Base-by-base conservation (phyloP, 1,140 invertebrate species). In the Solen grandis region DNA sequence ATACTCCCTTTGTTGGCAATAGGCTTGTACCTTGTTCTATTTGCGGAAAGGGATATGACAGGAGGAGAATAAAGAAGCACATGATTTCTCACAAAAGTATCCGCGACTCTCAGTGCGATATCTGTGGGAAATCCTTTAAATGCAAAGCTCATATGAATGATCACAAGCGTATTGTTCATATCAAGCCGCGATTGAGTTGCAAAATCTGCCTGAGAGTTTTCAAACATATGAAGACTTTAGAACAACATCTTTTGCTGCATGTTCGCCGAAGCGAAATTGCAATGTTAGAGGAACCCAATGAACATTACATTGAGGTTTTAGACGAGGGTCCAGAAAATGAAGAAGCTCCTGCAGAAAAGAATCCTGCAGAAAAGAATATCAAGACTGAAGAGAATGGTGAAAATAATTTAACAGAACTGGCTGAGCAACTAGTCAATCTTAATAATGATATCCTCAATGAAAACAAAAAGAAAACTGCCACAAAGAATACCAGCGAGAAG, bases 91-190 rank as follows among this genome's bases (percentile, higher is more conserved):
- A 78, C 60, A 22, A 69, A 2, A 69, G 22, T 22, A 50, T 14
- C 19, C 59, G 35, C 59, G 5, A 19, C 0, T 41, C 66, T 25
- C 5, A 78, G 60, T 78, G 75, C 50, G 5, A 29, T 0, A 16
- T 38, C 3, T 78, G 75, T 60, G 35, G 35, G 13, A 78, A 60
- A 31, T 38, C 5, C 3, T 78, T 55, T 35, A 78, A 69, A 69
- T 65, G 46, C 35, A 59, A 41, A 16, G 55, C 46, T 31, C 75
- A 78, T 69, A 14, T 78, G 16, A 38, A 57, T 2, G 75, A 78
- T 60, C 75, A 78, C 31, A 69, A 55, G 25, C 25, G 65, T 27
- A 41, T 54, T 57, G 75, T 69, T 31, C 75, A 78, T 50, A 29
- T 22, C 16, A 68, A 38, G 63, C 38, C 31, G 16, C 55, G 50